phyloP scores from a whole-genome alignment of 2,113 vertebrate genomes.

The Globicephala melas region DNA sequence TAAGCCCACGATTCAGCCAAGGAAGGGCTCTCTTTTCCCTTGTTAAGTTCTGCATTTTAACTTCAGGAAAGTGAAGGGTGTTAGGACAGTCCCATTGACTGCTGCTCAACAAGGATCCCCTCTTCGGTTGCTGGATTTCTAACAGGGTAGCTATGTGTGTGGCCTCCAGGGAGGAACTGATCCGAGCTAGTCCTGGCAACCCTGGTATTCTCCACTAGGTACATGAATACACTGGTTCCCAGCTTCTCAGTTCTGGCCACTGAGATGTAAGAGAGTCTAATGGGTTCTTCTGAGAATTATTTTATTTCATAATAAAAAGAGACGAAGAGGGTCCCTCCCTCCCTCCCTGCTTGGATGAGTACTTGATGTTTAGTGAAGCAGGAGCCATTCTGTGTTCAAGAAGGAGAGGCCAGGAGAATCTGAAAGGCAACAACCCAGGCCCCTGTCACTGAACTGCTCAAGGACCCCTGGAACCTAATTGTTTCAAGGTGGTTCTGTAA shows the following conservation, averaged over 20 bases:
- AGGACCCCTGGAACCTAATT: not conserved
- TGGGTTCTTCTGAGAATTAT: not conserved
- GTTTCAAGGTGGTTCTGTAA: not conserved
- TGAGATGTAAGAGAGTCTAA: not conserved
- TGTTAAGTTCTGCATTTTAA: not conserved
- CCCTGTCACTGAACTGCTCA: not conserved
- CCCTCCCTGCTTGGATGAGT: not conserved
- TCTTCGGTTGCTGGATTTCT: not conserved
- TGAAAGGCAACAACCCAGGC: not conserved
- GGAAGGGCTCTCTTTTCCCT: not conserved
- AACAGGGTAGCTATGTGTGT: not conserved
- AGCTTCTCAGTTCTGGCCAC: not conserved
- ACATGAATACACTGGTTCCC: not conserved
- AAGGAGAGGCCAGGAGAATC: not conserved
- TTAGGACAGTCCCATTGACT: not conserved
- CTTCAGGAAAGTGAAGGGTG: not conserved
- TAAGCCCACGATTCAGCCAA: not conserved
- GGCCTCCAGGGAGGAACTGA: not conserved
- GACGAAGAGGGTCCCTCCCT: not conserved
- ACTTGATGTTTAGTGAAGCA: not conserved
- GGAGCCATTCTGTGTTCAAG: not conserved
- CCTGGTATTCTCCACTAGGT: not conserved
- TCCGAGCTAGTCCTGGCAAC: not conserved
- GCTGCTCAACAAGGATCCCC: no score
- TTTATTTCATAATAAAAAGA: slow-evolving; percentile 27